Evolutionary conservation across 2,797 vertebrate species (phyloP), one percentile per base, ranked within the genome.

Genomic region (Ambastaia sidthimunki): DNA sequence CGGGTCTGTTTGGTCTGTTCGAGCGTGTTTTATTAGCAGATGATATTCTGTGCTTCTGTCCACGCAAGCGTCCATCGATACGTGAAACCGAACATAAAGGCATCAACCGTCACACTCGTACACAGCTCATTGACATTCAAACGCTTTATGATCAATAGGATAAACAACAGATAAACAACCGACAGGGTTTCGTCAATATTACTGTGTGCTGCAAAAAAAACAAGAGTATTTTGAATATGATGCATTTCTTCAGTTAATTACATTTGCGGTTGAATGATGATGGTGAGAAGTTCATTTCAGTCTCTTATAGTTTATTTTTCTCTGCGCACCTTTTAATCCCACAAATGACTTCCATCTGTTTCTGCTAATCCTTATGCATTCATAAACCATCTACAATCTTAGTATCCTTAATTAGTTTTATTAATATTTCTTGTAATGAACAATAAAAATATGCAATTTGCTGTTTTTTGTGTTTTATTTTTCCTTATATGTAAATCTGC

Each of bases 201-300:
- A 89, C 87, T 82, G 86, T 84, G 87, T 90, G 87, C 88, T 88
- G 87, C 92, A 91, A 91, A 93, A 91, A 93, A 91, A 89, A n/a
- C 76, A 28, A 37, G 88, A 92, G 89, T 25, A 15, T 57, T 90
- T 87, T 88, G 88, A 87, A 87, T 87, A 85, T 86, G 89, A 87
- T 91, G 89, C 86, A 79, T 86, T 88, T 90, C 87, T 86, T 89
- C 84, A 90, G 93, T 92, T 92, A 92, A 92, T 90, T 89, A 90
- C 28, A 41, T 70, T 78, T 18, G 23, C 23, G 44, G 52, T 54
- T 74, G 71, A 62, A 72, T 37, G 81, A 62, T 57, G 59, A 70
- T 21, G 74, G 15, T 66, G 19, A 23, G 54, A 23, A 10, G 54
- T 12, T 57, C 21, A 9, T n/a, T 57, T 55, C 31, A 81, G 37